Conservation (phyloP, 2,888 invertebrate species). For the Eudemis profundana region DNA sequence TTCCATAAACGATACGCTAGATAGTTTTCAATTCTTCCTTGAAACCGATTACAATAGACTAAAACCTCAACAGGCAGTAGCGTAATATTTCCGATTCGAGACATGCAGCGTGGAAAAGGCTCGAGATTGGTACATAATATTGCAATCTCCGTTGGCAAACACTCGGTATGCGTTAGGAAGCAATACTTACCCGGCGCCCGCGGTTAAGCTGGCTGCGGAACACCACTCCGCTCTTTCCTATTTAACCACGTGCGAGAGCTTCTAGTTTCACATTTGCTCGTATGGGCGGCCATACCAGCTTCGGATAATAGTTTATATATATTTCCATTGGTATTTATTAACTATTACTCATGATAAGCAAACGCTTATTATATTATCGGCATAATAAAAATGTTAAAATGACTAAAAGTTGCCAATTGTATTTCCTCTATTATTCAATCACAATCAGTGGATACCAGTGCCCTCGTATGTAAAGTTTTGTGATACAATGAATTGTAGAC, state of each 20-base stretch:
- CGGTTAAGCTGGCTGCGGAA: conserved; percentile 36
- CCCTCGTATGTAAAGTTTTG: too few relatives aligned
- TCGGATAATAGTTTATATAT: too few relatives aligned
- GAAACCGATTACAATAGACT: conserved; percentile 18
- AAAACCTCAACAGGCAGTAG: conserved; percentile 12
- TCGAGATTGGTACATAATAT: conserved; percentile 48
- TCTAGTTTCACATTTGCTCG: conserved; percentile 8
- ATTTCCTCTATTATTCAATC: too few relatives aligned
- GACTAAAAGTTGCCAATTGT: too few relatives aligned
- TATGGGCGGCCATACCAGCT: neutral
- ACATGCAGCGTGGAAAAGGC: conserved; percentile 42
- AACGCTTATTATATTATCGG: too few relatives aligned
- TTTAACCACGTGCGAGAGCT: conserved; percentile 24
- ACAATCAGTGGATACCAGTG: too few relatives aligned
- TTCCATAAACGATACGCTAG: neutral
- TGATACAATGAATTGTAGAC: too few relatives aligned
- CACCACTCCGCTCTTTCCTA: conserved; percentile 34
- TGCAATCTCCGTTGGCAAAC: conserved; percentile 48
- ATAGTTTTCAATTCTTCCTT: neutral
- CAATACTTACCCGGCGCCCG: conserved; percentile 43
- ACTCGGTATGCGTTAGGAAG: conserved; percentile 45
- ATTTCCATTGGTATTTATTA: too few relatives aligned
- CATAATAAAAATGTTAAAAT: too few relatives aligned
- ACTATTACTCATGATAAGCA: too few relatives aligned
- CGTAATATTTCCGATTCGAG: conserved; percentile 36